phyloP scores from a whole-genome alignment of 1,140 invertebrate species.

The Hyles euphorbiae region DNA sequence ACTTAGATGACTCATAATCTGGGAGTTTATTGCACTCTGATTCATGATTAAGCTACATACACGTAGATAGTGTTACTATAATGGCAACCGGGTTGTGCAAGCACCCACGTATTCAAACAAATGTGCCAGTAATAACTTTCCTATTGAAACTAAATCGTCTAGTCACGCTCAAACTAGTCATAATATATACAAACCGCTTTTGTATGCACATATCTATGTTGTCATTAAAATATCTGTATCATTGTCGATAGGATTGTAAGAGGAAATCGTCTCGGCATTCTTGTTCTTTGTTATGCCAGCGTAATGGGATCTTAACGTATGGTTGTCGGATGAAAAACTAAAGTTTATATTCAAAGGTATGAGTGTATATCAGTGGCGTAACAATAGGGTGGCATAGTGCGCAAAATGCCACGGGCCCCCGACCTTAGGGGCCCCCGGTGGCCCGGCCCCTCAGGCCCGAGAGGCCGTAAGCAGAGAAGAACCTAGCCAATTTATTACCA shows the following conservation, averaged over 20 bases:
- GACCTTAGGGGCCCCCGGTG: too few species aligned
- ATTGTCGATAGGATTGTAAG: conserved; percentile 14
- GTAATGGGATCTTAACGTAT: conserved; percentile 4
- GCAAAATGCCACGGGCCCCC: too few species aligned
- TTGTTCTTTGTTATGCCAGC: conserved; percentile 9
- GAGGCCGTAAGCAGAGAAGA: too few species aligned
- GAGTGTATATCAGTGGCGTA: too few species aligned
- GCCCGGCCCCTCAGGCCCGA: too few species aligned
- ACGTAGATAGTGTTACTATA: conserved; percentile 24
- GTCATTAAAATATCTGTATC: conserved; percentile 29
- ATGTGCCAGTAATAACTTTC: conserved; percentile 64
- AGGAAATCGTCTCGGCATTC: conserved; percentile 6
- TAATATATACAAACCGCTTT: conserved; percentile 23
- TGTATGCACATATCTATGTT: conserved; percentile 17
- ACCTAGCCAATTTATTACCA: too few species aligned
- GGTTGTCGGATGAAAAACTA: too few species aligned
- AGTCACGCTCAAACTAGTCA: conserved; percentile 59
- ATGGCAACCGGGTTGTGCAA: conserved; percentile 53
- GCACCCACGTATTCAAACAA: conserved; percentile 68
- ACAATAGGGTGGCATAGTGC: too few species aligned
- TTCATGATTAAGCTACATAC: conserved; percentile 27
- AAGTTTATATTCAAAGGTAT: too few species aligned
- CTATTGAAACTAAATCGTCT: conserved; percentile 65
- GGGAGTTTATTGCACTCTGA: conserved; percentile 55
- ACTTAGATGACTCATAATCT: conserved; percentile 35